A percentile compares a stretch with the other conserved stretches of the same genome.
Evolutionary conservation across 2,797 vertebrate genomes (phyloP).

Genomic region (Trematomus bernacchii): DNA sequence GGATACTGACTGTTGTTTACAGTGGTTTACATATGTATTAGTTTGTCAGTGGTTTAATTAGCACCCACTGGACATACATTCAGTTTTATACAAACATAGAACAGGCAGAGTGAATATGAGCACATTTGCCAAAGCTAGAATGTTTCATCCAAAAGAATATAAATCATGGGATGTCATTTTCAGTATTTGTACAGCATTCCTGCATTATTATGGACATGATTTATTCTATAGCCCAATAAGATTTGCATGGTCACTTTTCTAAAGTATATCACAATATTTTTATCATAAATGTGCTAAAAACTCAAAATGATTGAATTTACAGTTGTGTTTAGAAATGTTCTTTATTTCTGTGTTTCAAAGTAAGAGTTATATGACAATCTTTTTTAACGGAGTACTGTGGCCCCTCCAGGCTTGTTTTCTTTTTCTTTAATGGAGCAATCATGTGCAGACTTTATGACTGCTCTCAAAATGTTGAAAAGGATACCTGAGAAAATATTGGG

Average conservation of each 20-base stretch:
- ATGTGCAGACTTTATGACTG: background rate
- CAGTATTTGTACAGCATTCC: conserved; percentile 66
- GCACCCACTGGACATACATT: conserved; percentile 53
- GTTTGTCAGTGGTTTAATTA: conserved; percentile 37
- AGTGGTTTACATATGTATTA: conserved; percentile 38
- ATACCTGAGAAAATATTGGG: background rate
- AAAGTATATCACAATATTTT: conserved; percentile 75
- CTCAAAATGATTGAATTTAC: conserved; percentile 15
- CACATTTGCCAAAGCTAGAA: conserved; percentile 74
- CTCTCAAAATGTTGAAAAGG: background rate
- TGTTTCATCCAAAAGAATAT: conserved; percentile 52
- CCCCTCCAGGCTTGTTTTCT: conserved; percentile 10
- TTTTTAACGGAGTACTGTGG: conserved; percentile 62
- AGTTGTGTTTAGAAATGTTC: conserved; percentile 27
- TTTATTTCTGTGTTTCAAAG: conserved; percentile 53
- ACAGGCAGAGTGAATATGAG: conserved; percentile 28
- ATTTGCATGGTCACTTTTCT: conserved; percentile 93
- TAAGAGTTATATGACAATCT: conserved; percentile 81
- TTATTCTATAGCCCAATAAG: conserved; percentile 74
- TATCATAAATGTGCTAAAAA: conserved; percentile 85
- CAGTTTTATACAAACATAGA: conserved; percentile 38
- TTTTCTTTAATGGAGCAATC: background rate
- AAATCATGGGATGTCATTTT: conserved; percentile 44
- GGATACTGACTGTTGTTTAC: conserved; percentile 33
- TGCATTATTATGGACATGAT: conserved; percentile 72